Base-by-base conservation (phyloP, 2,113 vertebrate species). In the Oxyruncus cristatus region DNA sequence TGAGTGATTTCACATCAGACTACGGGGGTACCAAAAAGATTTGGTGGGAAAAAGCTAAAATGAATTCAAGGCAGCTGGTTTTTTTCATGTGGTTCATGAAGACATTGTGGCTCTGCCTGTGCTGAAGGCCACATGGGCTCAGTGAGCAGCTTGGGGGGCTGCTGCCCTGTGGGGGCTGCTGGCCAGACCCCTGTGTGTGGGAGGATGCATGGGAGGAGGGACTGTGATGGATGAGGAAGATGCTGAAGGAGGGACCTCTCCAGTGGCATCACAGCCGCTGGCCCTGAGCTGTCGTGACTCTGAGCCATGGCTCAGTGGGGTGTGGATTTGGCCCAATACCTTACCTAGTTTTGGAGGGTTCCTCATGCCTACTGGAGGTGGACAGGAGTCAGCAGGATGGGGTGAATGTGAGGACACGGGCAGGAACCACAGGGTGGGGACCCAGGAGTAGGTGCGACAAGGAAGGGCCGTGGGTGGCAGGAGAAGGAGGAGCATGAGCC, bases 281-380 rank as follows among this genome's bases (percentile, higher is more conserved):
- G 9, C 44, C 33, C 27, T 3, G 4, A 33, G 63, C 53, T 4
- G 0, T 37, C 0, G 0, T 28, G 61, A 22, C 46, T 73, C 72
- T 1, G 2, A 70, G 73, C 41, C 10, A 3, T 2, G 1, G 11
- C 32, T 41, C 0, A 41, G 14, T 0, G 3, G 37, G 39, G 4
- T 22, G 2, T 30, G 15, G 14, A 37, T 41, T 66, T 42, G 42
- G 23, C 16, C 35, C 41, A 4, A 0, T 10, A 6, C 24, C 26
- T n/a, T 37, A 26, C 23, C 16, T 6, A 0, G 12, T 15, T 72
- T 26, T 44, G 41, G 73, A 46, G 41, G 41, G 12, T 33, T 68
- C 49, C 42, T 46, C 6, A 0, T 78, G 35, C 32, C 46, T 35
- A 2, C 50, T 1, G 12, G 49, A 18, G 80, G 5, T 26, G 44